A percentile compares a stretch with the other conserved stretches of the same genome.
phyloP scores from a whole-genome alignment of 1,140 invertebrate species.

The Caligus rogercresseyi region DNA sequence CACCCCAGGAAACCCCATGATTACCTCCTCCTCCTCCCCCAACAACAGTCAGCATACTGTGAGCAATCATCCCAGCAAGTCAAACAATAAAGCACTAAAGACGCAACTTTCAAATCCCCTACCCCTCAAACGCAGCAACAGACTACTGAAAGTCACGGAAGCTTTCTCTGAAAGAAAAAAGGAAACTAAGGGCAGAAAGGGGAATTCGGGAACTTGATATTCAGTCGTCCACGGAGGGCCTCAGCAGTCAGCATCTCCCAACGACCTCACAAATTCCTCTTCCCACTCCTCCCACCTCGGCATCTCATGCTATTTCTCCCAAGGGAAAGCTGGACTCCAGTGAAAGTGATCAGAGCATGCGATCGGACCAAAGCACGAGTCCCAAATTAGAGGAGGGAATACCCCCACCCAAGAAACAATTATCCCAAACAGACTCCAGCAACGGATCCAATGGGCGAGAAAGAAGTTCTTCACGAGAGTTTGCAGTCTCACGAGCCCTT shows the following conservation, averaged over 20 bases:
- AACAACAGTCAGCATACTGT: too few relatives aligned
- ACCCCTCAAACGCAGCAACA: background rate
- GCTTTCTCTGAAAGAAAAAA: slow-evolving; percentile 18
- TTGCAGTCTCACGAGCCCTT: slow-evolving; percentile 60
- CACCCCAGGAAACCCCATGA: background rate
- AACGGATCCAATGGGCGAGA: slow-evolving; percentile 24
- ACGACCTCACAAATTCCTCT: background rate
- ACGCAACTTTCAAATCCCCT: background rate
- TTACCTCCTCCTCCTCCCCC: background rate
- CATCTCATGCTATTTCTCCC: background rate
- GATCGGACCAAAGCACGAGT: slow-evolving; percentile 13
- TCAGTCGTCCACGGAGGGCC: background rate
- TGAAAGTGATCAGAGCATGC: slow-evolving; percentile 16
- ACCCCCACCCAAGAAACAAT: background rate
- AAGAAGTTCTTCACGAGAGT: slow-evolving; percentile 51
- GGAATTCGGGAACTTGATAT: slow-evolving; percentile 11
- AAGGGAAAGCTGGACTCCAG: slow-evolving; percentile 11
- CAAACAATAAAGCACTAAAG: background rate
- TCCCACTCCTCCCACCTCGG: background rate
- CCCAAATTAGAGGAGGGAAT: background rate
- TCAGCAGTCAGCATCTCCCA: background rate
- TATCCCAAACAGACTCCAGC: slow-evolving; percentile 2
- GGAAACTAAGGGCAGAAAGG: slow-evolving; percentile 14
- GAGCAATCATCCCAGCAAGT: background rate
- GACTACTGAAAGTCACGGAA: slow-evolving; percentile 8